Base-by-base conservation (phyloP, 2,113 vertebrate species). In the Nerophis ophidion region DNA sequence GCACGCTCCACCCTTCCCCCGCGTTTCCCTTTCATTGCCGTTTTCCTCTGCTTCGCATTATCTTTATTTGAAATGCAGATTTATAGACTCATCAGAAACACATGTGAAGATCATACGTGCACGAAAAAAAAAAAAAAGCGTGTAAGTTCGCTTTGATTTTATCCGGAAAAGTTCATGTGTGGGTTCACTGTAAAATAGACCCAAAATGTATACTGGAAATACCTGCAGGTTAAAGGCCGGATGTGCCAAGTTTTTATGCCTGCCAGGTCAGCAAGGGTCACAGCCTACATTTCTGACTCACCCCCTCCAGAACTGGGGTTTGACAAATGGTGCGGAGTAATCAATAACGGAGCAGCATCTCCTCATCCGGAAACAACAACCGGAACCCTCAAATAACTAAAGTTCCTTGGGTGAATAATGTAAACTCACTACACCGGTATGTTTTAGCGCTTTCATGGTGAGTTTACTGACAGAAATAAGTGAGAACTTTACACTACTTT, bases 31-130 rank as follows among this genome's bases (percentile, higher is more conserved):
- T 80, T 79, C 84, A 79, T 82, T 82, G 72, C 57, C 63, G 66
- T 52, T 38, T 38, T 35, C 67, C 68, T 86, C 85, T 86, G 82
- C 81, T 87, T 86, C 81, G 82, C 80, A 87, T 87, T 86, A 86
- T 77, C 79, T 86, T 86, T 87, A 87, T 87, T 88, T 86, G 81
- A 87, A 87, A 85, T 87, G 84, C 86, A 87, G 83, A 87, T 87
- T 75, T 81, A 79, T 84, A 81, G 81, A 84, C 81, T 88, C 85
- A 86, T 82, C 82, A 86, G 81, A 87, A 88, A 87, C 86, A 88
- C 79, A 87, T 60, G 74, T 61, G 70, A 48, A 4, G 19, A 58
- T 53, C 65, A 56, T 54, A 65, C 63, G 54, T 62, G 8, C 62
- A 59, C 1, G 2, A 26, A 26, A 26, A 26, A 26, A 26, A 49